phyloP scores from a whole-genome alignment of 2,888 invertebrate species.

The Eudasyphora cyanicolor region DNA sequence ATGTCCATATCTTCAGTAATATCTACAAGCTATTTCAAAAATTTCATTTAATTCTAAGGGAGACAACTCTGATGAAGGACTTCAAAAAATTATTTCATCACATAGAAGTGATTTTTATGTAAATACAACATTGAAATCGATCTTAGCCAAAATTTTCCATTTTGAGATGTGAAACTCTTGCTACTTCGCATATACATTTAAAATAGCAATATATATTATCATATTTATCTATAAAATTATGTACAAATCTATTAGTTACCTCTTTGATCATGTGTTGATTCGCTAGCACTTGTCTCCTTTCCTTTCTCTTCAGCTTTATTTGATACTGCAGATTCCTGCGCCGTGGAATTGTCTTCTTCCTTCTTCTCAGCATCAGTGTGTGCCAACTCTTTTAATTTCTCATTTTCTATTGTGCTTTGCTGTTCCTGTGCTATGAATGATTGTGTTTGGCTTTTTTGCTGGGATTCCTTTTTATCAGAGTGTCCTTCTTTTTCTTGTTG shows the following conservation, averaged over 20 bases:
- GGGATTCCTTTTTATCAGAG: not conserved
- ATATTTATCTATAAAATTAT: not conserved
- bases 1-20: too few relatives aligned
- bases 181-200: too few relatives aligned
- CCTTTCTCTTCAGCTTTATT: not conserved
- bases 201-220: too few relatives aligned
- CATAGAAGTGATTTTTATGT: too few relatives aligned
- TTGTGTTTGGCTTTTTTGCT: conserved; percentile 31
- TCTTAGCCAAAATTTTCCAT: too few relatives aligned
- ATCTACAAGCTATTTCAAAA: too few relatives aligned
- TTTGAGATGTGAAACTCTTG: too few relatives aligned
- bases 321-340: not conserved
- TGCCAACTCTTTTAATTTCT: not conserved
- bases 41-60: too few relatives aligned
- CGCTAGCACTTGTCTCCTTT: not conserved
- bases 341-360: conserved; percentile 25
- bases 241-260: not conserved
- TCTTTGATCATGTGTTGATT: conserved; percentile 13
- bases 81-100: too few relatives aligned
- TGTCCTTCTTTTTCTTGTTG: conserved; percentile 15
- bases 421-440: not conserved
- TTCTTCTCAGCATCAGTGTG: not conserved
- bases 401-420: not conserved
- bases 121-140: too few relatives aligned
- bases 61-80: too few relatives aligned